A percentile compares a stretch with the other conserved stretches of the same genome.
Conservation (phyloP, 2,113 vertebrate genomes). For the Calidris pugnax region DNA sequence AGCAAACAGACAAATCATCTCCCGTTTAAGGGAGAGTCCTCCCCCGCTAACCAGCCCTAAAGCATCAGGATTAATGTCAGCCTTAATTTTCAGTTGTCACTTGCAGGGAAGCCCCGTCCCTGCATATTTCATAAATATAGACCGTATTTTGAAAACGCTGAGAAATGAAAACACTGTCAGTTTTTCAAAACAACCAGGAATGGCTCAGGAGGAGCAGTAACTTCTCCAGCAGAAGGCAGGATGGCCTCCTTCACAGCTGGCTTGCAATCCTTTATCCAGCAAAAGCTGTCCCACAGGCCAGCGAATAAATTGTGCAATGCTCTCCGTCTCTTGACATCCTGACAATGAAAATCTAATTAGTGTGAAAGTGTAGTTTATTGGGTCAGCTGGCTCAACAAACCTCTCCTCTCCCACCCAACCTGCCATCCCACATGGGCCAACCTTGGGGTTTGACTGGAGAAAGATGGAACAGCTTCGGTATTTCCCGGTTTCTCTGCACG, state of each 20-base stretch:
- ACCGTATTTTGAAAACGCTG: not conserved
- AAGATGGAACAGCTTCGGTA: not conserved
- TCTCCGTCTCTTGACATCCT: not conserved
- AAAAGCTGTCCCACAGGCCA: not conserved
- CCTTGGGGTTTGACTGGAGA: not conserved
- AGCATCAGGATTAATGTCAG: conserved; percentile 10
- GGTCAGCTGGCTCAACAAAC: not conserved
- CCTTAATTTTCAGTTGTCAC: conserved; percentile 18
- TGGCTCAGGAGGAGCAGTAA: conserved; percentile 14
- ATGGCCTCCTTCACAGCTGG: conserved; percentile 26
- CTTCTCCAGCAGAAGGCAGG: conserved; percentile 11
- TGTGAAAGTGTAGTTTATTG: not conserved
- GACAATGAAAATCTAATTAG: conserved; percentile 6
- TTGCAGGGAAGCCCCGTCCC: not conserved
- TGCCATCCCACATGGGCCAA: not conserved
- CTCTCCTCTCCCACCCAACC: not conserved
- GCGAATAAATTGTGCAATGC: not conserved
- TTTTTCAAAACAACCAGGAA: not conserved
- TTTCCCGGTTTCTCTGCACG: not conserved
- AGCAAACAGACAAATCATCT: not conserved
- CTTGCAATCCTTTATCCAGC: not conserved
- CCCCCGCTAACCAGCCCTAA: not conserved
- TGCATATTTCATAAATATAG: conserved; percentile 19
- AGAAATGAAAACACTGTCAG: not conserved
- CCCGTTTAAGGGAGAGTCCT: not conserved